These are phyloP conservation scores for Ichneumoninae sp. DNA, from an alignment of 2,888 invertebrate species.

Conservation along the genomic window DNA sequence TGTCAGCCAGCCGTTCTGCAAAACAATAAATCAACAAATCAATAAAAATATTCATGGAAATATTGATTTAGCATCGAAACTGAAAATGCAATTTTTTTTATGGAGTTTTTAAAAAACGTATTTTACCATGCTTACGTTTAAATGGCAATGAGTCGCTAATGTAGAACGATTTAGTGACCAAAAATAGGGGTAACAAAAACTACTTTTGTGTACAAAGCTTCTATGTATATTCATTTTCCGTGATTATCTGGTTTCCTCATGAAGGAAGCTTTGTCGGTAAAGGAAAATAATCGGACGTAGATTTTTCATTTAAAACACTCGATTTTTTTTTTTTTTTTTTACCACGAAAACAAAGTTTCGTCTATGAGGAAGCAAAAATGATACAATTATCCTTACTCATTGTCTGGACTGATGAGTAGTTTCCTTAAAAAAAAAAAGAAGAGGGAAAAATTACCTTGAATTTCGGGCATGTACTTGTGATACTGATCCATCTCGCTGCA, in stretches of 20 bases:
- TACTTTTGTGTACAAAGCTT: too few relatives aligned
- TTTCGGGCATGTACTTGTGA: slow-evolving; percentile 94
- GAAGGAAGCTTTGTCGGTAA: too few relatives aligned
- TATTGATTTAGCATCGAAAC: background rate
- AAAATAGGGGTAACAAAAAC: too few relatives aligned
- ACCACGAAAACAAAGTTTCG: too few relatives aligned
- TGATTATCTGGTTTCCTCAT: too few relatives aligned
- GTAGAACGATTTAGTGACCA: too few relatives aligned
- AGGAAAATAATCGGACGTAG: too few relatives aligned
- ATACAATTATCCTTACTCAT: background rate
- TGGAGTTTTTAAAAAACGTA: background rate
- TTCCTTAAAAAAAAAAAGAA: background rate
- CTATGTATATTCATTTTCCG: too few relatives aligned
- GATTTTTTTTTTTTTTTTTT: too few relatives aligned
- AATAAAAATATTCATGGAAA: background rate
- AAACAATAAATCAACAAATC: slow-evolving; percentile 65
- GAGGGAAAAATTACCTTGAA: slow-evolving; percentile 88
- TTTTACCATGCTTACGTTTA: background rate
- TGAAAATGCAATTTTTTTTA: slow-evolving; percentile 12
- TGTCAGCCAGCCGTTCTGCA: slow-evolving; percentile 93
- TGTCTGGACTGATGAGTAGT: background rate
- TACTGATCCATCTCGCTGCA: slow-evolving; percentile 95
- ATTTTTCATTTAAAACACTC: too few relatives aligned
- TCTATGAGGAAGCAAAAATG: background rate
- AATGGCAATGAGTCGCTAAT: too few relatives aligned